A percentile compares a stretch with the other conserved stretches of the same genome.
Conservation (phyloP, 2,797 vertebrate species). For the Florisuga fusca region DNA sequence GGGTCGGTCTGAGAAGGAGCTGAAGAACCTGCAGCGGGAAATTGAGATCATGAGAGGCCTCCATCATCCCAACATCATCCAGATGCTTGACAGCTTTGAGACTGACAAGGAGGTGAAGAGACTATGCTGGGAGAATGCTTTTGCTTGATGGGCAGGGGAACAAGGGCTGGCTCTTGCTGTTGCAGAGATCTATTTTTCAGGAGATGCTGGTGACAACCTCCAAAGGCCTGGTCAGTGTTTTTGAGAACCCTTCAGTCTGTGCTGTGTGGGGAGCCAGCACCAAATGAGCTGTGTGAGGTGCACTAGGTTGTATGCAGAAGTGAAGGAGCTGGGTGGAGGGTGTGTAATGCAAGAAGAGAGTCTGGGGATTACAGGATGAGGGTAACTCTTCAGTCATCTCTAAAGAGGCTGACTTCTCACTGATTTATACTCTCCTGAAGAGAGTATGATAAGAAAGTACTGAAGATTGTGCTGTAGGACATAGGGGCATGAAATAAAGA, state of each 20-base stretch:
- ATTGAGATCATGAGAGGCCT: constrained; percentile 95
- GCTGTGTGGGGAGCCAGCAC: not conserved
- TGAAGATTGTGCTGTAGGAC: not conserved
- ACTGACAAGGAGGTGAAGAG: constrained; percentile 89
- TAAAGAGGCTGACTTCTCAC: not conserved
- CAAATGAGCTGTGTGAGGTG: not conserved
- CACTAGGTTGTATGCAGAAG: not conserved
- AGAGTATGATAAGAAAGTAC: not conserved
- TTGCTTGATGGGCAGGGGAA: not conserved
- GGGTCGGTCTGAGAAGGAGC: constrained; percentile 92
- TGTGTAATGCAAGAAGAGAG: not conserved
- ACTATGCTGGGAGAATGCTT: not conserved
- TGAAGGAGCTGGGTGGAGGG: not conserved
- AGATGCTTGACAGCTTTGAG: constrained; percentile 95
- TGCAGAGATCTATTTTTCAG: not conserved
- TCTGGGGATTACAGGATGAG: not conserved
- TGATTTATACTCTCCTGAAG: not conserved
- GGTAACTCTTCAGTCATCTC: not conserved
- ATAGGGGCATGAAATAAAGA: not conserved
- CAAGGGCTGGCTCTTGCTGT: not conserved
- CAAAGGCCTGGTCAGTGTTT: not conserved
- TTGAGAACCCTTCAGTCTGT: not conserved
- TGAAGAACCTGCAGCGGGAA: constrained; percentile 89
- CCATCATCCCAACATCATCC: constrained; percentile 92
- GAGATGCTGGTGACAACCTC: not conserved